Percentiles rank a stretch among this genome's conserved stretches.
These are phyloP conservation scores for Mantis religiosa DNA, from an alignment of 2,888 invertebrate species.

Conservation along the genomic window DNA sequence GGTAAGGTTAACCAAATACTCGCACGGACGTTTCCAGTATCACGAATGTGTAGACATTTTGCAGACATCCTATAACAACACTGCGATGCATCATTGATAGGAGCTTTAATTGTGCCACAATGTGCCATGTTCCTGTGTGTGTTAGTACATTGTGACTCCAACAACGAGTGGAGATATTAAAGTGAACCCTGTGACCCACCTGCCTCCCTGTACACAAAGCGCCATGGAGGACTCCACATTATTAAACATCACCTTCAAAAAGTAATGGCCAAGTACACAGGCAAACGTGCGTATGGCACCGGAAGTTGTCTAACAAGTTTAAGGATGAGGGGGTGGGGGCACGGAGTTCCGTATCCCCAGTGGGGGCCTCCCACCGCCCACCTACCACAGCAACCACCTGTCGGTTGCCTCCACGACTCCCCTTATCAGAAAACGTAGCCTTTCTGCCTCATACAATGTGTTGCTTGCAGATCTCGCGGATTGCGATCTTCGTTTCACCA, in stretches of 20 bases:
- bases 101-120: no score
- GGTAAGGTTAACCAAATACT: no score
- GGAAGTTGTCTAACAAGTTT: constrained; percentile 14
- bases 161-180: neutral
- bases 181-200: neutral
- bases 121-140: no score
- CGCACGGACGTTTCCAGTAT: no score
- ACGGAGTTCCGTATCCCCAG: neutral
- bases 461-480: no score
- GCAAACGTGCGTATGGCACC: neutral
- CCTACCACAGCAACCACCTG: neutral
- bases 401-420: neutral
- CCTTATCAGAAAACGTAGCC: no score
- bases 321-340: neutral
- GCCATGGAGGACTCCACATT: neutral
- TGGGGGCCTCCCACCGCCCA: constrained; percentile 4
- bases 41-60: no score
- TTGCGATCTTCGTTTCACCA: no score
- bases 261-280: constrained; percentile 8
- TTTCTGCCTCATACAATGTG: no score
- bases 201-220: neutral
- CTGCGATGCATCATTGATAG: no score
- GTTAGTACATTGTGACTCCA: no score
- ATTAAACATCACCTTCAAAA: neutral
- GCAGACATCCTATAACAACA: no score